Conservation (phyloP, 2,888 invertebrate species). For the Hirtodrosophila confusa region DNA sequence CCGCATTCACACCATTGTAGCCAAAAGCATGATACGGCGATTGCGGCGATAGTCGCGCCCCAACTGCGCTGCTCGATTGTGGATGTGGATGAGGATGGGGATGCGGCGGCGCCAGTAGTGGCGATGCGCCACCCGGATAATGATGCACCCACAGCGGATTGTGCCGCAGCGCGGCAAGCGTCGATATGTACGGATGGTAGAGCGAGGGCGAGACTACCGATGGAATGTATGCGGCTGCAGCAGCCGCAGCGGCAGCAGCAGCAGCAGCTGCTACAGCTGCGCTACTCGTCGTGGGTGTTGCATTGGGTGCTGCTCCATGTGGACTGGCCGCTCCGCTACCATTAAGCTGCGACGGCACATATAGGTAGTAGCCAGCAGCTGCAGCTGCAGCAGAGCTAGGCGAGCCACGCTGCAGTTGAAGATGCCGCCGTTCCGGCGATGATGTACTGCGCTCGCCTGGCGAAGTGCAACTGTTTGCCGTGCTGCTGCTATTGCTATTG, state of each 20-base stretch:
- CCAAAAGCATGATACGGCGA: constrained; percentile 82
- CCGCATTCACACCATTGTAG: constrained; percentile 82
- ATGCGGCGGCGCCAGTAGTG: constrained; percentile 73
- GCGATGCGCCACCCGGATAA: constrained; percentile 83
- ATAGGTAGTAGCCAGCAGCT: constrained; percentile 81
- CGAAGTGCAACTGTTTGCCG: constrained; percentile 69
- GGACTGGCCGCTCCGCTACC: constrained; percentile 76
- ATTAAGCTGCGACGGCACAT: constrained; percentile 82
- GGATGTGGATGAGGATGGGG: constrained; percentile 45
- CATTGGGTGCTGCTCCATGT: constrained; percentile 59
- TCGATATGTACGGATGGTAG: constrained; percentile 83
- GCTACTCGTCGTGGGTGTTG: constrained; percentile 56
- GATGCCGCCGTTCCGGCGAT: constrained; percentile 73
- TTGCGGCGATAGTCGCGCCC: constrained; percentile 84
- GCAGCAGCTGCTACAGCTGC: constrained; percentile 59
- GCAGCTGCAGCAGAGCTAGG: constrained; percentile 55
- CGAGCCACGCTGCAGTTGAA: constrained; percentile 77
- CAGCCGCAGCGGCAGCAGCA: constrained; percentile 79
- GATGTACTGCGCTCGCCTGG: constrained; percentile 74
- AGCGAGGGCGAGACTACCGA: constrained; percentile 79
- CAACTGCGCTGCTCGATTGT: constrained; percentile 66
- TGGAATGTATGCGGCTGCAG: constrained; percentile 83
- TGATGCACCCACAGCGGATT: constrained; percentile 86
- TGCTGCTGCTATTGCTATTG: constrained; percentile 63
- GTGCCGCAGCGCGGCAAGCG: constrained; percentile 84